Evolutionary conservation across 2,888 invertebrate genomes (phyloP).

Genomic region (Copidosoma aretas): DNA sequence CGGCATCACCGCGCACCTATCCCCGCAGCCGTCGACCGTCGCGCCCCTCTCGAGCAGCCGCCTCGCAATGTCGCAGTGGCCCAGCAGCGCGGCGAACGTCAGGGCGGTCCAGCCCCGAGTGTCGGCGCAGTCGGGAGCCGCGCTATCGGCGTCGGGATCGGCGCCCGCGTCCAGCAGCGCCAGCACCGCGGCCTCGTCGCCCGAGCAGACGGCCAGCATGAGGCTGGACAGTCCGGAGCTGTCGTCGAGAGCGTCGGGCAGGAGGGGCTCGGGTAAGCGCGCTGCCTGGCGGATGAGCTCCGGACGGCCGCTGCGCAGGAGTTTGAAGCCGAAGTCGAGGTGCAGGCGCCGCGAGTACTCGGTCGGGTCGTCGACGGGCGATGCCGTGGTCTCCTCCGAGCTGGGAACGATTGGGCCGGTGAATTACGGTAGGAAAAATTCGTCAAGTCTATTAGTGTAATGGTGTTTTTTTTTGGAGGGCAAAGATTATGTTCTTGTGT

Average conservation of each 20-base stretch:
- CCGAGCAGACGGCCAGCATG: constrained; percentile 82
- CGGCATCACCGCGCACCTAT: constrained; percentile 86
- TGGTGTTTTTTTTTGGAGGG: no score
- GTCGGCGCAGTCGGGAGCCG: constrained; percentile 62
- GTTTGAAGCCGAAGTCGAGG: constrained; percentile 79
- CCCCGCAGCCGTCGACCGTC: constrained; percentile 86
- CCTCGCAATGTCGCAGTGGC: constrained; percentile 65
- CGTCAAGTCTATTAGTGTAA: no score
- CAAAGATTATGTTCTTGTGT: no score
- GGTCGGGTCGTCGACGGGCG: constrained; percentile 59
- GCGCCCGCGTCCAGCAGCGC: constrained; percentile 81
- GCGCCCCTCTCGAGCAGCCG: constrained; percentile 82
- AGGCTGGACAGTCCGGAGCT: constrained; percentile 81
- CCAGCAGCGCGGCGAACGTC: constrained; percentile 79
- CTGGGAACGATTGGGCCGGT: constrained; percentile 53
- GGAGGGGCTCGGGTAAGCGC: constrained; percentile 75
- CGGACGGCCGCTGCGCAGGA: constrained; percentile 79
- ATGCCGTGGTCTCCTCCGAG: constrained; percentile 67
- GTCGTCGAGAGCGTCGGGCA: constrained; percentile 80
- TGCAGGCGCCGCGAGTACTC: constrained; percentile 72
- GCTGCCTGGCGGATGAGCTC: constrained; percentile 81
- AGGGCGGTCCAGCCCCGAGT: constrained; percentile 87
- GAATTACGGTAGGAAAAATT: no score
- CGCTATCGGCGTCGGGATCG: constrained; percentile 76
- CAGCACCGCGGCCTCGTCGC: constrained; percentile 78